Base-by-base conservation (phyloP, 2,797 vertebrate species). In the Hyperoplus lanceolatus region DNA sequence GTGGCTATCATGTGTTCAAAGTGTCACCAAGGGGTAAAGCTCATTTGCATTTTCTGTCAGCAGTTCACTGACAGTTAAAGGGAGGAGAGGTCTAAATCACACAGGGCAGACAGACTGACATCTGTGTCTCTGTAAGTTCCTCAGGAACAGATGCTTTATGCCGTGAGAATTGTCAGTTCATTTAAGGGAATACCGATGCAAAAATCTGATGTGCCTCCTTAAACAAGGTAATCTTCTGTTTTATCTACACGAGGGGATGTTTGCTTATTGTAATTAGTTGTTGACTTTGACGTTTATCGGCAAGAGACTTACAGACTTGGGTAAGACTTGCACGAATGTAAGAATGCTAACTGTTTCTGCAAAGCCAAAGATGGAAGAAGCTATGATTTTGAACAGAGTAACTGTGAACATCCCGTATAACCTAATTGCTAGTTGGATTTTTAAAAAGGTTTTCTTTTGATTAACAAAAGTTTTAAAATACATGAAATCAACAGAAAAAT, bases 41-140 rank as follows among this genome's bases (percentile, higher is more conserved):
- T 79, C 63, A 81, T 93, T 94, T 90, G 87, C 91, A 90, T 93
- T 91, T 90, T 82, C 81, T 82, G 85, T 83, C 86, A 87, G 86
- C 86, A 75, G 75, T 77, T 89, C 73, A 61, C 70, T 81, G 82
- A 82, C 65, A 60, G 85, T 88, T 75, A 75, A 88, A 89, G 75
- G 69, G 70, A 83, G 82, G 65, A 81, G 66, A 82, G 68, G 60
- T 79, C 75, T 86, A 72, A 84, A 81, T 86, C 69, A 81, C 85
- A 70, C 75, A 18, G 69, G 76, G 69, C 69, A 83, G 79, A 61
- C 82, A 83, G 82, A 68, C 61, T 58, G 76, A 73, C 86, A 85
- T 87, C 81, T 84, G 75, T 43, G 73, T 77, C 66, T 43, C 66
- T 43, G 77, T 13, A 15, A 79, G 77, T 73, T 79, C 67, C 55